Base-by-base conservation (phyloP, 2,113 vertebrate species). In the Hippocampus guttulatus region DNA sequence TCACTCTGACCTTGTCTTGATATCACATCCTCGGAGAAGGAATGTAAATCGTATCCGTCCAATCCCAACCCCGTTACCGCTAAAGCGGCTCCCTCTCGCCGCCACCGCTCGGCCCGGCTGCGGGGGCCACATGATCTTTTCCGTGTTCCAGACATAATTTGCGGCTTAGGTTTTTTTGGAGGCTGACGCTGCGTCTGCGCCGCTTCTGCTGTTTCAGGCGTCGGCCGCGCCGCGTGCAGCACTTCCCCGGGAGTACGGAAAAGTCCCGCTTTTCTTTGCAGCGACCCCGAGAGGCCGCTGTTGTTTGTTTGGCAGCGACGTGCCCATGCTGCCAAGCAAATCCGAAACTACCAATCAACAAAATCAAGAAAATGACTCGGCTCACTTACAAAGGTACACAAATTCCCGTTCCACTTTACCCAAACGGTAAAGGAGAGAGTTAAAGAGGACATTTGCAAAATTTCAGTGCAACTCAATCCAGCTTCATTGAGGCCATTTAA, bases 141-240 rank as follows among this genome's bases (percentile, higher is more conserved):
- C 89, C 88, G 88, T 89, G 87, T 86, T 81, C 88, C 89, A 91
- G 90, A 91, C 90, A 88, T 92, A 84, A 89, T 90, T 92, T 91
- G 91, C 83, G 89, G 91, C 85, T 91, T 87, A 83, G 87, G 90
- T 45, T 65, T 45, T 47, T 88, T 90, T 91, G 87, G 89, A 92
- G 90, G 91, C 91, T 92, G 90, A 92, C 87, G 80, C 82, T 91
- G 90, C 88, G 88, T 92, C 91, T 91, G 87, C 72, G 80, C 85
- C 77, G 52, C 90, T 86, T 51, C 82, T 90, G 90, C 90, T 88
- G 88, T 91, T 90, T 90, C 89, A 89, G 88, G 84, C 91, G 75
- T 88, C 82, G 74, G 80, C 78, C 69, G 78, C 82, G 81, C 72
- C 79, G 68, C 86, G 75, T 87, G 83, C 76, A 83, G 64, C 75